Percentiles rank a stretch among this genome's conserved stretches.
These are phyloP conservation scores for Polypterus senegalus DNA, from an alignment of 2,113 vertebrate species.

Conservation along the genomic window DNA sequence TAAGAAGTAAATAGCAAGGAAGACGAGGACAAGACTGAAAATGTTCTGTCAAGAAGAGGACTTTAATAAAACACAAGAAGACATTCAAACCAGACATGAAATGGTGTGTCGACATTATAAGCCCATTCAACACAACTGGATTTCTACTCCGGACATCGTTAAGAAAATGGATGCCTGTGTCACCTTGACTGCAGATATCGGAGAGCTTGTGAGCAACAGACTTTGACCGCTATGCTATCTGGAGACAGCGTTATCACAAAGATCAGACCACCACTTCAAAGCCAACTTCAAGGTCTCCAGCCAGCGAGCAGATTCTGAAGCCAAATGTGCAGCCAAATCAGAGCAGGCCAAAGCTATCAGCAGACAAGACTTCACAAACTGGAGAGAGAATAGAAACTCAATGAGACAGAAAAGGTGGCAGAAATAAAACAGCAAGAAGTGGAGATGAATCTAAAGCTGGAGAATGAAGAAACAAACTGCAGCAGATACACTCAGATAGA, in stretches of 20 bases:
- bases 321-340: constrained; percentile 14
- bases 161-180: constrained; percentile 21
- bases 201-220: constrained; percentile 10
- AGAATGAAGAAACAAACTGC: constrained; percentile 15
- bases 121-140: constrained; percentile 15
- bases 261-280: not conserved
- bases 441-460: not conserved
- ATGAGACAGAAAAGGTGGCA: constrained; percentile 14
- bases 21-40: constrained; percentile 18
- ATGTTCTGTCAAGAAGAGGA: constrained; percentile 17
- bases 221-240: constrained; percentile 13
- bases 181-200: constrained; percentile 14
- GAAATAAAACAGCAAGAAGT: constrained; percentile 6
- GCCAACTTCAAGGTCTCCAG: constrained; percentile 5
- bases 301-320: constrained; percentile 13
- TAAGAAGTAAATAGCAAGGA: constrained; percentile 17
- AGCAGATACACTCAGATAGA: constrained; percentile 17
- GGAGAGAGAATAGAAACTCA: constrained; percentile 16
- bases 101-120: constrained; percentile 12
- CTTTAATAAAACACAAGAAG: constrained; percentile 13
- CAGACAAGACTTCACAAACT: constrained; percentile 6
- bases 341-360: constrained; percentile 17
- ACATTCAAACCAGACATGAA: constrained; percentile 8
- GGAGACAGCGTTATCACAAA: constrained; percentile 9
- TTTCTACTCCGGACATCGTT: constrained; percentile 14